These are phyloP conservation scores for Rhabdomys dilectus DNA, from an alignment of 2,113 vertebrate species.

Conservation along the genomic window DNA sequence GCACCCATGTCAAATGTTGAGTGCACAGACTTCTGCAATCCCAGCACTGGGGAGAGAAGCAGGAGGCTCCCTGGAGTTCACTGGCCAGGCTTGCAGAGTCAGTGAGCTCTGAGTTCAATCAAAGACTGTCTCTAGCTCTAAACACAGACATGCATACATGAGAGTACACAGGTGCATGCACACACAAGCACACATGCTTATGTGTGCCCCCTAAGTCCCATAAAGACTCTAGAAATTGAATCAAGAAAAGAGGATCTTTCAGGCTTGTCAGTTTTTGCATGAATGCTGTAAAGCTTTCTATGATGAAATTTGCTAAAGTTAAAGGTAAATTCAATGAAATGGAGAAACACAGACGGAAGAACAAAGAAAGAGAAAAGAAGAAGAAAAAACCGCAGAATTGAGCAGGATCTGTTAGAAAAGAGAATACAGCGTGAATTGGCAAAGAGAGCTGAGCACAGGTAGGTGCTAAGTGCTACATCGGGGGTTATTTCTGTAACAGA, in stretches of 20 bases:
- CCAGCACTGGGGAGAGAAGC: not conserved
- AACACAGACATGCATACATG: not conserved
- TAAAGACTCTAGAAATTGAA: not conserved
- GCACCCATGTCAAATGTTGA: no score
- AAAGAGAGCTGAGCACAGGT: constrained; percentile 95
- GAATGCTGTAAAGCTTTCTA: not conserved
- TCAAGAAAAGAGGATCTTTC: not conserved
- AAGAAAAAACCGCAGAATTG: constrained; percentile 93
- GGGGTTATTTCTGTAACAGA: constrained; percentile 34
- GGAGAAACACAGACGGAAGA: constrained; percentile 97
- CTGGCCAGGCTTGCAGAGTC: not conserved
- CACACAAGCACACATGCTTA: not conserved
- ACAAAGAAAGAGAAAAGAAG: constrained; percentile 93
- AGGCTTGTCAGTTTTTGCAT: not conserved
- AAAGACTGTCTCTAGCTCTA: not conserved
- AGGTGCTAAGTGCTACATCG: not conserved
- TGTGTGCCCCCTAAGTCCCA: not conserved
- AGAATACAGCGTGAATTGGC: constrained; percentile 96
- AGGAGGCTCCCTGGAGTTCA: not conserved
- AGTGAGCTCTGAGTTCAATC: not conserved
- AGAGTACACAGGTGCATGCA: not conserved
- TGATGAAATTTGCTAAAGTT: constrained; percentile 83
- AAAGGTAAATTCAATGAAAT: constrained; percentile 99
- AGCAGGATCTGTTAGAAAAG: constrained; percentile 96
- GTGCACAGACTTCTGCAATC: not conserved